Evolutionary conservation across 2,888 invertebrate genomes (phyloP), one percentile per base, ranked within the genome.

Genomic region (Patella depressa): DNA sequence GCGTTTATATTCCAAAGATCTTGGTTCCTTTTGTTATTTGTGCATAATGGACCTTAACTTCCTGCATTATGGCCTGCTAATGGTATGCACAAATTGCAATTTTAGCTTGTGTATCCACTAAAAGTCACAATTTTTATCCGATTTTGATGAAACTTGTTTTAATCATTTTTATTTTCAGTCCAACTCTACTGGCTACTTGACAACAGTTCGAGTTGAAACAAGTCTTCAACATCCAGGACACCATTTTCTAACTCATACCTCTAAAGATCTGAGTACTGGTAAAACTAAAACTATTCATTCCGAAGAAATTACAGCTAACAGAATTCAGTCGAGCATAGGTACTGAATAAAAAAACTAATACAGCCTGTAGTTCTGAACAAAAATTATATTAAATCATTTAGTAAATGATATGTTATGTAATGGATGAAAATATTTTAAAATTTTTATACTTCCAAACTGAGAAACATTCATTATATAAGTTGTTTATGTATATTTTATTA

Each of bases 241-340:
- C 17, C 84, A 84, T 71, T 65, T 76, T 59, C 78, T 84, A 53
- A 79, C 79, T 55, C 80, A 82, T 78, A 82, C 77, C 54, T 72
- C 79, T 3, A 80, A 78, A 57, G 80, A 83, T 71, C 77, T 74
- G 14, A 70, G 65, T 19, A 81, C 80, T 73, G 83, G 83, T 14
- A 75, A 79, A 45, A 79, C 77, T 7, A 80, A 81, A 69, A 80
- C 80, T 24, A 78, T 84, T 57, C 82, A 82, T 69, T 79, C 80
- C 72, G 81, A 84, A 77, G 65, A 65, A 65, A 65, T 65, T 24
- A 24, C 24, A 24, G 65, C 65, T 24, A 4, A 24, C 24, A 24
- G 65, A 24, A 19, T 65, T 65, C 65, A 65, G 12, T 65, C 65
- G 11, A 65, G 65, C 24, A 65, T 65, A 15, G 65, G 19, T 65